These are phyloP conservation scores for Carcina quercana DNA, from an alignment of 2,888 invertebrate species.

Conservation along the genomic window DNA sequence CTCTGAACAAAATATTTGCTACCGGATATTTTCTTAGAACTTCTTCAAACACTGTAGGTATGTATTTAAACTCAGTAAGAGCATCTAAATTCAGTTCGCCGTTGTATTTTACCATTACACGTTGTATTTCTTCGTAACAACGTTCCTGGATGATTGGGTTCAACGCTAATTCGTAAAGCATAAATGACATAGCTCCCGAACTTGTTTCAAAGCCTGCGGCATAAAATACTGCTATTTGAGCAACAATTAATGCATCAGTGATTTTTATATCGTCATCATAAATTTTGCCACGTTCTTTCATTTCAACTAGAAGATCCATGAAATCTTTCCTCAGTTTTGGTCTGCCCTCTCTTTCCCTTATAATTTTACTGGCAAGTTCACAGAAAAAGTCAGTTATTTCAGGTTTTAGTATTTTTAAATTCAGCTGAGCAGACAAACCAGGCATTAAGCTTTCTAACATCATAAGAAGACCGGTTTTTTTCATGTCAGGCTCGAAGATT, in stretches of 20 bases:
- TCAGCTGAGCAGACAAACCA: not conserved
- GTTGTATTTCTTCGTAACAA: conserved; percentile 17
- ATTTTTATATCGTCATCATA: conserved; percentile 13
- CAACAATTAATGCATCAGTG: conserved; percentile 18
- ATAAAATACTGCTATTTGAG: conserved; percentile 31
- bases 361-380: conserved; percentile 9
- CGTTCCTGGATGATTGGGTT: conserved; percentile 28
- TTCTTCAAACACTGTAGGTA: conserved; percentile 33
- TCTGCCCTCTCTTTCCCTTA: conserved; percentile 10
- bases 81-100: conserved; percentile 25
- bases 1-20: not conserved
- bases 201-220: conserved; percentile 37
- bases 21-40: conserved; percentile 44
- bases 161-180: conserved; percentile 26
- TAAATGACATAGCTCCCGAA: conserved; percentile 28
- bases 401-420: not conserved
- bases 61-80: conserved; percentile 20
- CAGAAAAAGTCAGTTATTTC: conserved; percentile 11
- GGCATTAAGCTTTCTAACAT: not conserved
- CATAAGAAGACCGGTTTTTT: not conserved
- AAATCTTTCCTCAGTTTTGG: conserved; percentile 8
- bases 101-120: conserved; percentile 18
- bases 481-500: not conserved
- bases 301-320: conserved; percentile 10
- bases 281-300: conserved; percentile 10